Percentiles rank a stretch among this genome's conserved stretches.
Evolutionary conservation across 2,113 vertebrate genomes (phyloP).

Genomic region (Callaeas wilsoni): DNA sequence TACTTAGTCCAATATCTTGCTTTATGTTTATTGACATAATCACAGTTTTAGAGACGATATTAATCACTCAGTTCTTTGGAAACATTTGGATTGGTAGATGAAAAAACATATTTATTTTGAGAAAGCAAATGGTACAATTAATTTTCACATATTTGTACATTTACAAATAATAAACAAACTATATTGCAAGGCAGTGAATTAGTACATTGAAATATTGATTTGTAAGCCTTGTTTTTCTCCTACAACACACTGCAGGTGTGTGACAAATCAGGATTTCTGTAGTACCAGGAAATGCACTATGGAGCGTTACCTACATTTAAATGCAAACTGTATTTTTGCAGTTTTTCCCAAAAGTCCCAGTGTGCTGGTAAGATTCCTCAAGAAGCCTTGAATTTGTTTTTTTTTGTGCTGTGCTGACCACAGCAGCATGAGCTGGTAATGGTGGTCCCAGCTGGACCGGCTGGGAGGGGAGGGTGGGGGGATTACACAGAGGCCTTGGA

Average conservation of each 20-base stretch:
- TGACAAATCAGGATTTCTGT: neutral
- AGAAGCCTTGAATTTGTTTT: neutral
- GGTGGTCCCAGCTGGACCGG: neutral
- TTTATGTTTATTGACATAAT: constrained; percentile 59
- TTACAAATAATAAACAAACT: neutral
- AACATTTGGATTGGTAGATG: constrained; percentile 38
- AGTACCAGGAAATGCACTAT: neutral
- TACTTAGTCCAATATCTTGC: constrained; percentile 41
- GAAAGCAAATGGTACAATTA: constrained; percentile 39
- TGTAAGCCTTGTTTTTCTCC: neutral
- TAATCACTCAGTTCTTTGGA: constrained; percentile 24
- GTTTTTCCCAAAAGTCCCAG: neutral
- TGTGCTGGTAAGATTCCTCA: neutral
- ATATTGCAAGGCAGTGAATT: neutral
- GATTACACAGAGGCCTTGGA: neutral
- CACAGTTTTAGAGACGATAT: constrained; percentile 3
- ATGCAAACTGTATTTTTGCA: neutral
- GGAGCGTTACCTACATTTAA: neutral
- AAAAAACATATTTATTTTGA: constrained; percentile 58
- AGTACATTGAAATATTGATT: neutral
- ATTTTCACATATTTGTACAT: constrained; percentile 1
- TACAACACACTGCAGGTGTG: neutral
- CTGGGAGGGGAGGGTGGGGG: neutral
- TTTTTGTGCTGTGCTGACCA: neutral
- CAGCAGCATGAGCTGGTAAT: neutral